Base-by-base conservation (phyloP, 2,888 invertebrate species). In the Stenichneumon culpator region DNA sequence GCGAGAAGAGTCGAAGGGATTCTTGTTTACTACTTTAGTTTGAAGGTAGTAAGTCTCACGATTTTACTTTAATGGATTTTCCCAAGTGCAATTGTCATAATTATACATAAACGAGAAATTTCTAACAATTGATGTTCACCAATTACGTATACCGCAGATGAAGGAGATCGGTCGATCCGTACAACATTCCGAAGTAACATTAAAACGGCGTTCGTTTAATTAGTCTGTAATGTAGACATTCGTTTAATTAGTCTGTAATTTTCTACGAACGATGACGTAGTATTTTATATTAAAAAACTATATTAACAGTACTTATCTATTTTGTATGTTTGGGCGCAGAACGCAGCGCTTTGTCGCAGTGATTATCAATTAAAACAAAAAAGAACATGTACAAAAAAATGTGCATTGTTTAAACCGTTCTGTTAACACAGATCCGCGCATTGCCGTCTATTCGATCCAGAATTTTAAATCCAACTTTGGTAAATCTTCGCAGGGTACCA, bases 401-500 rank as follows among this genome's bases (percentile, higher is more conserved):
- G 6, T 0, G 32, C 63, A 1, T 63, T n/a, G n/a, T 63, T 5
- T 6, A 7, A 28, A 14, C 1, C 16, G 16, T 32, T 63, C 28
- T 16, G 32, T n/a, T 32, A 16, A 16, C 63, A 3, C 28, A 28
- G 32, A 36, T 9, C 63, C 1, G 1, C n/a, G 16, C n/a, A 3
- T 63, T n/a, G 32, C 9, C n/a, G 22, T 70, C 28, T 54, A 75
- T 86, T 95, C 94, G 84, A 91, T 92, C 94, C 94, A 95, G 73
- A 88, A 89, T 39, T 89, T 91, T 32, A 95, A 87, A 88, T 94
- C 93, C 14, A 94, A 88, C 16, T 89, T 89, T 32, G 94, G 94
- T 47, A 95, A 74, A 65, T 90, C 87, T 36, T 87, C 84, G 86
- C 95, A 95, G 2, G 93, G 87, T 19, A 94, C 91, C 57, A 94